These are phyloP conservation scores for western clawed frog (Xenopus tropicalis) DNA, from an alignment of 2,113 vertebrate species.

Conservation along the genomic window UCB_Xtro_10.0 CM004449.2:101071001-101071500, in stretches of 20 bases:
- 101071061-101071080: neutral
- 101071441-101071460: too few relatives aligned
- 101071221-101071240: neutral
- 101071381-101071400: conserved; percentile 16
- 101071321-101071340: neutral
- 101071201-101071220: neutral
- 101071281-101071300: conserved; percentile 23
- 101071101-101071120: neutral
- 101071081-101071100: conserved; percentile 19
- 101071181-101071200: neutral
- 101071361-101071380: conserved; percentile 36
- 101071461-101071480: too few relatives aligned
- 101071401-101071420: neutral
- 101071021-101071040: too few relatives aligned
- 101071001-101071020: too few relatives aligned
- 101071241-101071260: neutral
- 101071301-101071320: conserved; percentile 25
- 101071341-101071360: conserved; percentile 4
- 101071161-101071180: neutral
- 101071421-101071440: too few relatives aligned
- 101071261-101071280: neutral
- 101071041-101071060: too few relatives aligned
- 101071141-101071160: neutral
- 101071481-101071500: too few relatives aligned
- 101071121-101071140: conserved; percentile 24